phyloP scores from a whole-genome alignment of 2,797 vertebrate genomes.

The Miopithecus talapoin region DNA sequence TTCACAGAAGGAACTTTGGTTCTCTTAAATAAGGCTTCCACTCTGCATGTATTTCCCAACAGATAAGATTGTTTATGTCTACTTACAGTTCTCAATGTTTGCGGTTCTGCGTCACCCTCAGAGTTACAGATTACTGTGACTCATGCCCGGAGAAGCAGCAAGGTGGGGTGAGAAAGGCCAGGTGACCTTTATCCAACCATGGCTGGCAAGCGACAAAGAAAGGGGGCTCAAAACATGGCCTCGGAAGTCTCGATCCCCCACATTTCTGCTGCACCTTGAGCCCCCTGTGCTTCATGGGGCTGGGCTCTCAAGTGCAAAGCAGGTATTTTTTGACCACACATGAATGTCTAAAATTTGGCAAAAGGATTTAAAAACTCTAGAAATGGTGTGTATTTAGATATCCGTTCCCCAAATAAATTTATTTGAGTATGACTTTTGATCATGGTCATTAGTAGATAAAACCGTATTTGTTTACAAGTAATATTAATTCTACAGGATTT shows the following conservation, averaged over 20 bases:
- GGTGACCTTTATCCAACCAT: not conserved
- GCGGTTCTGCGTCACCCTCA: not conserved
- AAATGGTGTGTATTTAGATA: not conserved
- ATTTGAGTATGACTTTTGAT: too few species aligned
- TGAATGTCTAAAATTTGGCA: not conserved
- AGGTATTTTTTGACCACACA: fast-evolving
- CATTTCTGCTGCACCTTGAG: fast-evolving
- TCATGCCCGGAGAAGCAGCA: fast-evolving
- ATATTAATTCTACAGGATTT: not conserved
- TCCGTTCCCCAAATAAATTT: not conserved
- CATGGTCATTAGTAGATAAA: not conserved
- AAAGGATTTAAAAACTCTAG: not conserved
- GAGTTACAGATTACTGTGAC: not conserved
- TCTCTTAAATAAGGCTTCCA: not conserved
- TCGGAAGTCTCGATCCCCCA: not conserved
- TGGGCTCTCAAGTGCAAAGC: fast-evolving
- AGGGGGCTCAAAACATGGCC: fast-evolving
- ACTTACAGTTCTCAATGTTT: fast-evolving
- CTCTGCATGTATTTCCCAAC: not conserved
- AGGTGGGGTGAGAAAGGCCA: not conserved
- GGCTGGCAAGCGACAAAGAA: not conserved
- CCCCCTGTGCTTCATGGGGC: fast-evolving
- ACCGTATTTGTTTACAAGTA: not conserved
- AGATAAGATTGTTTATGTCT: too few species aligned
- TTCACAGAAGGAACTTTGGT: not conserved